A percentile compares a stretch with the other conserved stretches of the same genome.
Conservation (phyloP, 2,113 vertebrate genomes). For the Rhineura floridana region DNA sequence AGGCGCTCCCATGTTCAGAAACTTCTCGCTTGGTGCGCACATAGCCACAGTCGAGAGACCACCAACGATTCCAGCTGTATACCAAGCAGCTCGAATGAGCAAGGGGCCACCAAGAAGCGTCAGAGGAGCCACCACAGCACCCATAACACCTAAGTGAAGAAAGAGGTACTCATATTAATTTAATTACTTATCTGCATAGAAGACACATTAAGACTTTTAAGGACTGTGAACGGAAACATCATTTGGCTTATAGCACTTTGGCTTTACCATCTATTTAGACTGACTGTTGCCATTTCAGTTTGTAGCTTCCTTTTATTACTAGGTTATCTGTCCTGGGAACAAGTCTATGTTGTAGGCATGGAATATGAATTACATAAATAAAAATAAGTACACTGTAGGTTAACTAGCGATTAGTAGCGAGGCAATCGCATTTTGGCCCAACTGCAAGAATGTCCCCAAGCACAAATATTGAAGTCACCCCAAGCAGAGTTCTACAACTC, state of each 20-base stretch:
- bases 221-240: neutral
- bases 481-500: neutral
- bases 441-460: neutral
- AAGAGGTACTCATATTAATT: neutral
- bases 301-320: neutral
- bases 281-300: too few species aligned
- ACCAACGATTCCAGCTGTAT: constrained; percentile 92
- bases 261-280: too few species aligned
- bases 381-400: neutral
- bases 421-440: neutral
- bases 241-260: neutral
- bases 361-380: neutral
- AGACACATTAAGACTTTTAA: neutral
- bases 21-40: constrained; percentile 97
- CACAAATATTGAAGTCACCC: too few species aligned
- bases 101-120: constrained; percentile 93
- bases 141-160: constrained; percentile 90
- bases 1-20: constrained; percentile 92
- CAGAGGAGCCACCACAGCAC: constrained; percentile 91
- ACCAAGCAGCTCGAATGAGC: constrained; percentile 93
- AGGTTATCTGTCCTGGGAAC: neutral
- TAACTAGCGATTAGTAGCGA: neutral
- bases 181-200: neutral
- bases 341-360: neutral
- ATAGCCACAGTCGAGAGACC: constrained; percentile 94